Percentiles rank a stretch among this genome's conserved stretches.
Conservation (phyloP, 2,888 invertebrate genomes). For the Fabriciana adippe region DNA sequence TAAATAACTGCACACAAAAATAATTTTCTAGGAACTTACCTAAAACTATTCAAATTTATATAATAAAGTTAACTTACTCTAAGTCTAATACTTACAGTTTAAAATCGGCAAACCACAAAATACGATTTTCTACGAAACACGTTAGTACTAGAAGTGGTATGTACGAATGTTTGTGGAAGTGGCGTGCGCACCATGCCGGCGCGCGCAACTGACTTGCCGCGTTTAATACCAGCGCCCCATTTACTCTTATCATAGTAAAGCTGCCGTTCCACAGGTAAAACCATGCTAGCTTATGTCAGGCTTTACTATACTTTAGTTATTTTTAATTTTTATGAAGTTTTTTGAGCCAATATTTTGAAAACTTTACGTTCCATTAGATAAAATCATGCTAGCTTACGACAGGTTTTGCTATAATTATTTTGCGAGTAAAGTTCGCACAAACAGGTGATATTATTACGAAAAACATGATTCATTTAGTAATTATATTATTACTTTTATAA, state of each 20-base stretch:
- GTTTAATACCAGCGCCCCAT: slow-evolving; percentile 22
- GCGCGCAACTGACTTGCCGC: slow-evolving; percentile 52
- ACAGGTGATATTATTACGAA: too few relatives aligned
- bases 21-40: too few relatives aligned
- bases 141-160: background rate
- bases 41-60: background rate
- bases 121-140: background rate
- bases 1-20: too few relatives aligned
- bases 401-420: too few relatives aligned
- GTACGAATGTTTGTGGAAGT: slow-evolving; percentile 32
- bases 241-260: slow-evolving; percentile 33
- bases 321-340: too few relatives aligned
- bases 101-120: background rate
- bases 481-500: too few relatives aligned
- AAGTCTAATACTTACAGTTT: slow-evolving; percentile 13
- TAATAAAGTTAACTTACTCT: background rate
- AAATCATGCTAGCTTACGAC: too few relatives aligned
- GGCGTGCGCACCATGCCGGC: slow-evolving; percentile 58
- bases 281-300: background rate
- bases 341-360: too few relatives aligned
- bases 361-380: too few relatives aligned
- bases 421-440: too few relatives aligned
- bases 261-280: background rate
- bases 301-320: too few relatives aligned
- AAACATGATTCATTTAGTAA: too few relatives aligned